Percentiles rank a stretch among this genome's conserved stretches.
Evolutionary conservation across 2,888 invertebrate species (phyloP).

Genomic region (Julus scanicus): DNA sequence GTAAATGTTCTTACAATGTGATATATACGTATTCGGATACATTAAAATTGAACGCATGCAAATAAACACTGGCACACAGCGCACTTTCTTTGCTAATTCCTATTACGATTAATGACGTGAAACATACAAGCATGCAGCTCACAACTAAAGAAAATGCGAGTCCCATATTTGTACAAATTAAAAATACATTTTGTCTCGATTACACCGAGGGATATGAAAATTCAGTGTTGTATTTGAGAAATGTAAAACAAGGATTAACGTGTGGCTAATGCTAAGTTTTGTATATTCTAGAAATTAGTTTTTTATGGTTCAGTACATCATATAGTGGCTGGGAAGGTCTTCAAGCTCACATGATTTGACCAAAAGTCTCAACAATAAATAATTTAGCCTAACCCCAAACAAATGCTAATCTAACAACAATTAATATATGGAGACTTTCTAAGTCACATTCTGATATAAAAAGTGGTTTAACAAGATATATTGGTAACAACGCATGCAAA

Average conservation of each 20-base stretch:
- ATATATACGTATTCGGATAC: not conserved
- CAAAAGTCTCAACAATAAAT: not conserved
- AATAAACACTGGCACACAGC: not conserved
- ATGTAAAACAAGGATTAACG: no score
- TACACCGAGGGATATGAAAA: no score
- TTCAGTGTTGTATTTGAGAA: no score
- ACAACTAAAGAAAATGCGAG: no score
- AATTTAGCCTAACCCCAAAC: not conserved
- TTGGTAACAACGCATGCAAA: conserved; percentile 3
- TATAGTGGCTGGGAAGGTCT: no score
- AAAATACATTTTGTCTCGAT: no score
- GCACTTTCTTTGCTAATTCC: not conserved
- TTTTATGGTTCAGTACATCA: no score
- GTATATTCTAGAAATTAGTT: no score
- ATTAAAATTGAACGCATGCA: conserved; percentile 8
- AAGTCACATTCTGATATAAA: conserved; percentile 28
- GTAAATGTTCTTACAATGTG: not conserved
- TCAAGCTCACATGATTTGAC: no score
- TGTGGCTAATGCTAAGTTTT: no score
- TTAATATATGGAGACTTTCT: not conserved
- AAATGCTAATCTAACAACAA: conserved; percentile 12
- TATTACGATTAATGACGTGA: not conserved
- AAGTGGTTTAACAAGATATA: conserved; percentile 5
- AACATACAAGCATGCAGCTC: not conserved
- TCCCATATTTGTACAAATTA: no score